Percentiles rank a stretch among this genome's conserved stretches.
Conservation (phyloP, 2,113 vertebrate genomes). For the Asarcornis scutulata region DNA sequence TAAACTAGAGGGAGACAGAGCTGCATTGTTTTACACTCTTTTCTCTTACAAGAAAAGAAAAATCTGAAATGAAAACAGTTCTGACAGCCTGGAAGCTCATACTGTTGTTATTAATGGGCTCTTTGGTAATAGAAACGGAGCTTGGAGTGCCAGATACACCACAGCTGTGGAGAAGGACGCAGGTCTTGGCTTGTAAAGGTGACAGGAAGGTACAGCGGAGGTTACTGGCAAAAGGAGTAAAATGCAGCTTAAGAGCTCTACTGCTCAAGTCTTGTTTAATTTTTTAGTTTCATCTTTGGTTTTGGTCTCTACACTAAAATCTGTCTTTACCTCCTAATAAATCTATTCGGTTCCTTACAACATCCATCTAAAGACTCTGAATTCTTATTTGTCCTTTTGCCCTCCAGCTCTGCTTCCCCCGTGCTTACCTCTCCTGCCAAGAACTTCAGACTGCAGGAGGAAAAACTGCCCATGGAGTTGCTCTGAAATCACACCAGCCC, state of each 20-base stretch:
- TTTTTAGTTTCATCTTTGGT: not conserved
- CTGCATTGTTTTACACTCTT: not conserved
- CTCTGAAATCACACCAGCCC: not conserved
- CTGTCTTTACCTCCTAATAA: not conserved
- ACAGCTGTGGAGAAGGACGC: not conserved
- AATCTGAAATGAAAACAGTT: slow-evolving; percentile 1
- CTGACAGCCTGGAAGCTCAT: slow-evolving; percentile 28
- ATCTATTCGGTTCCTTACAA: not conserved
- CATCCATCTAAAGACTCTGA: not conserved
- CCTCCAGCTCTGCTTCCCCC: not conserved
- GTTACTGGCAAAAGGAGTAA: not conserved
- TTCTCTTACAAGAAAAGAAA: slow-evolving; percentile 12
- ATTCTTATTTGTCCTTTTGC: not conserved
- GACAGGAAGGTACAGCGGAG: not conserved
- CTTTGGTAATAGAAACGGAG: not conserved
- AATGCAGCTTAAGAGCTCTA: not conserved
- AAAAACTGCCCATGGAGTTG: not conserved
- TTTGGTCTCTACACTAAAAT: not conserved
- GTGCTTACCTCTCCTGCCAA: not conserved
- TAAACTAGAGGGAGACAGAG: slow-evolving; percentile 19
- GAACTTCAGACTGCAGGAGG: not conserved
- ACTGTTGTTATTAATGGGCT: slow-evolving; percentile 45
- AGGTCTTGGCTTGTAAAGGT: not conserved
- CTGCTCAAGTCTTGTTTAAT: not conserved
- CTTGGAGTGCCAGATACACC: not conserved